These are phyloP conservation scores for Papilio machaon DNA, from an alignment of 1,140 invertebrate genomes.

Conservation along the genomic window DNA sequence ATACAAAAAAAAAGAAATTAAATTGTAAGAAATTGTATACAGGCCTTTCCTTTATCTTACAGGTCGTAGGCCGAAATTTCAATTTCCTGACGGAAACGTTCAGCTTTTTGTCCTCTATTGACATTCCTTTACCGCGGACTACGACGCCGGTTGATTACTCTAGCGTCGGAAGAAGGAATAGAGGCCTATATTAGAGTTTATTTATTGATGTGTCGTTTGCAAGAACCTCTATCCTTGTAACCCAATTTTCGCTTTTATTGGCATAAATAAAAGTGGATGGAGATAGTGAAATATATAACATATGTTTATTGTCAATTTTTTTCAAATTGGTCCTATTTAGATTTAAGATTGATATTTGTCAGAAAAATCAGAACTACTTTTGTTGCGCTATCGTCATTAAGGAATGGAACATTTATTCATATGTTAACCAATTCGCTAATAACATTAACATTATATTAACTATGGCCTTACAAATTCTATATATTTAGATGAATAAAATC, in stretches of 20 bases:
- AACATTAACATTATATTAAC: no score
- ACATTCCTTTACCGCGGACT: not conserved
- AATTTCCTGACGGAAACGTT: not conserved
- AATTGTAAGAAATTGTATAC: not conserved
- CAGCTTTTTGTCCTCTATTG: conserved; percentile 4
- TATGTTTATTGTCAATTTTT: no score
- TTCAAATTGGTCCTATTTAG: no score
- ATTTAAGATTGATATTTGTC: no score
- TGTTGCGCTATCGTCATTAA: no score
- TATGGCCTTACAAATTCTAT: no score
- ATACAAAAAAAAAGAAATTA: not conserved
- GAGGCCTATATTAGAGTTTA: not conserved
- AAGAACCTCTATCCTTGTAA: not conserved
- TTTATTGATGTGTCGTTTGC: conserved; percentile 8
- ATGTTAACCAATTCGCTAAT: no score
- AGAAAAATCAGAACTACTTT: no score
- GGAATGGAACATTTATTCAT: no score
- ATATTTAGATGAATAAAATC: no score
- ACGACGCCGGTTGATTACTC: not conserved
- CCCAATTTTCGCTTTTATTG: no score
- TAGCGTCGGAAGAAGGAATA: not conserved
- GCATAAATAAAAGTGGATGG: not conserved
- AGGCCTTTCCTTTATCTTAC: not conserved
- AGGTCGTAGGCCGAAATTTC: not conserved
- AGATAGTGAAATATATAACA: no score